Conservation (phyloP, 2,888 invertebrate species). For the Cremastinae sp. region DNA sequence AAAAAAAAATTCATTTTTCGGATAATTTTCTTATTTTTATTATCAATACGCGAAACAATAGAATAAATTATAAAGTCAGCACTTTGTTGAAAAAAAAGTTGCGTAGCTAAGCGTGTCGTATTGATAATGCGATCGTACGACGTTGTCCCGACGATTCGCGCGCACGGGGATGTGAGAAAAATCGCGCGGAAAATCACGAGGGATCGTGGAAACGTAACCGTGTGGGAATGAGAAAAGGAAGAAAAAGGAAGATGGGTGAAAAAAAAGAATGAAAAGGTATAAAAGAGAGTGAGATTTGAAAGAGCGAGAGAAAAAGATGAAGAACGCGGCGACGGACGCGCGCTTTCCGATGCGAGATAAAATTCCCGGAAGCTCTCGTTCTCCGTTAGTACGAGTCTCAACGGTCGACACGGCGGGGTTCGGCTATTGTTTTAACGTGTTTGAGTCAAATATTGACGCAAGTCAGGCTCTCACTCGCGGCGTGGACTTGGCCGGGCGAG, state of each 20-base stretch:
- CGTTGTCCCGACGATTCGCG: not conserved
- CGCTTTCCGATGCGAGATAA: constrained; percentile 78
- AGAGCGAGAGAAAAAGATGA: constrained; percentile 31
- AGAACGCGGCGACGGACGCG: constrained; percentile 59
- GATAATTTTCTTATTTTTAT: not conserved
- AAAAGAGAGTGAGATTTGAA: constrained; percentile 17
- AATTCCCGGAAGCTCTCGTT: constrained; percentile 77
- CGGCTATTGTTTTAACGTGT: constrained; percentile 80
- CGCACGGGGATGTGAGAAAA: constrained; percentile 5
- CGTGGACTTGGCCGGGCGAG: constrained; percentile 36
- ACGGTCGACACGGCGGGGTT: constrained; percentile 64
- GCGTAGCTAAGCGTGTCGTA: too few relatives aligned
- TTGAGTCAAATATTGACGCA: constrained; percentile 80
- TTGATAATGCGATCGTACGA: too few relatives aligned
- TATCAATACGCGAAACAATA: not conserved
- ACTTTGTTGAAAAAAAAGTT: too few relatives aligned
- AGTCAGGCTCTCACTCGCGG: constrained; percentile 72
- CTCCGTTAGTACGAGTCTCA: constrained; percentile 72
- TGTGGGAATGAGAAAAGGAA: constrained; percentile 20
- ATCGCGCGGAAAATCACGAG: constrained; percentile 28
- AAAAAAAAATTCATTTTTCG: not conserved
- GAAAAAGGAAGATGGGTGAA: constrained; percentile 35
- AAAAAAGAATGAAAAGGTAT: constrained; percentile 29
- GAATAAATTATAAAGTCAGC: not conserved
- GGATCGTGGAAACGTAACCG: constrained; percentile 40